Evolutionary conservation across 2,888 invertebrate genomes (phyloP).

Genomic region (Pseudococcus viburni): DNA sequence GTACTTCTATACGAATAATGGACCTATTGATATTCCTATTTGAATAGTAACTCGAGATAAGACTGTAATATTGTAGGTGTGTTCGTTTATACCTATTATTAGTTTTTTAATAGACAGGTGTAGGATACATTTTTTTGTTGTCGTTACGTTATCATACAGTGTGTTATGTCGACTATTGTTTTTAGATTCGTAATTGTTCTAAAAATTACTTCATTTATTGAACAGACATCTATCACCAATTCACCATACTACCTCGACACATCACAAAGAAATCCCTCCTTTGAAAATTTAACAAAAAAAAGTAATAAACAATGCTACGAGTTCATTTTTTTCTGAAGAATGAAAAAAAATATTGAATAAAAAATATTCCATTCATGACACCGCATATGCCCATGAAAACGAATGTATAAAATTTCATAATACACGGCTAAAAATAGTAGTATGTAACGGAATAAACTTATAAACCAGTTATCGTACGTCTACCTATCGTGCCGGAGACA

Average conservation of each 20-base stretch:
- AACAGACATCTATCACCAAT: not conserved
- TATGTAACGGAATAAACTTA: conserved; percentile 25
- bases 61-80: not conserved
- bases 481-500: conserved; percentile 38
- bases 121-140: not conserved
- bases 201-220: not conserved
- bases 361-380: not conserved
- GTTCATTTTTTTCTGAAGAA: not conserved
- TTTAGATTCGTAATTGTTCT: not conserved
- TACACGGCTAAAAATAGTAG: not conserved
- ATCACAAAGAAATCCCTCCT: not conserved
- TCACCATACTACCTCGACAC: too few relatives aligned
- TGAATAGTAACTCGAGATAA: not conserved
- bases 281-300: not conserved
- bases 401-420: conserved; percentile 32
- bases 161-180: not conserved
- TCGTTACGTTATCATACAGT: not conserved
- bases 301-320: not conserved
- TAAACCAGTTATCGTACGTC: conserved; percentile 31
- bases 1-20: not conserved
- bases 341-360: not conserved
- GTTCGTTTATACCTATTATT: conserved; percentile 14
- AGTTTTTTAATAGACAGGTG: not conserved
- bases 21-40: not conserved
- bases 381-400: not conserved